Percentiles rank a stretch among this genome's conserved stretches.
Conservation (phyloP, 1,140 invertebrate genomes). For the Chrysoperla carnea region DNA sequence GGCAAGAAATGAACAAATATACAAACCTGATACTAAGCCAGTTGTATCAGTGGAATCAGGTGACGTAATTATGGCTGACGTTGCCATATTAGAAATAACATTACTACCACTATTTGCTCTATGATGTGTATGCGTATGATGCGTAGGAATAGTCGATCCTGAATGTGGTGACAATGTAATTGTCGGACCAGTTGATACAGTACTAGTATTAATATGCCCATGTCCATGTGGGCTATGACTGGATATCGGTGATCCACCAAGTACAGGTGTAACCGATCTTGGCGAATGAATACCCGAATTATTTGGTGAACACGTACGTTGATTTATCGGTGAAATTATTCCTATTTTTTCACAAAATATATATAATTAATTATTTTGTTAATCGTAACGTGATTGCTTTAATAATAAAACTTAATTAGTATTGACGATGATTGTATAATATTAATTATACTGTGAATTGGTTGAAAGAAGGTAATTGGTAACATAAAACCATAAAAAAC, state of each 20-base stretch:
- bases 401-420: too few species aligned
- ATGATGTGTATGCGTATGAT: constrained; percentile 18
- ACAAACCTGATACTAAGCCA: constrained; percentile 14
- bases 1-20: neutral
- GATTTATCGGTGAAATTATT: constrained; percentile 21
- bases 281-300: constrained; percentile 1
- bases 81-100: constrained; percentile 6
- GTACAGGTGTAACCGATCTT: constrained; percentile 11
- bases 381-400: too few species aligned
- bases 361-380: too few species aligned
- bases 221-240: constrained; percentile 15
- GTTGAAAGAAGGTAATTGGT: too few species aligned
- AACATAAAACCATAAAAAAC: too few species aligned
- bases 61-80: constrained; percentile 15
- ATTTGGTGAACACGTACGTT: constrained; percentile 16
- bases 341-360: constrained; percentile 6
- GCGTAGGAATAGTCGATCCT: constrained; percentile 13
- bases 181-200: constrained; percentile 2
- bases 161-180: constrained; percentile 9
- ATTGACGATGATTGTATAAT: too few species aligned
- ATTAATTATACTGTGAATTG: too few species aligned
- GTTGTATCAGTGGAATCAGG: constrained; percentile 18
- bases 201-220: constrained; percentile 8
- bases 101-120: constrained; percentile 19
- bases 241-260: constrained; percentile 10